A percentile compares a stretch with the other conserved stretches of the same genome.
phyloP scores from a whole-genome alignment of 2,888 invertebrate species.

The Volucella inanis region DNA sequence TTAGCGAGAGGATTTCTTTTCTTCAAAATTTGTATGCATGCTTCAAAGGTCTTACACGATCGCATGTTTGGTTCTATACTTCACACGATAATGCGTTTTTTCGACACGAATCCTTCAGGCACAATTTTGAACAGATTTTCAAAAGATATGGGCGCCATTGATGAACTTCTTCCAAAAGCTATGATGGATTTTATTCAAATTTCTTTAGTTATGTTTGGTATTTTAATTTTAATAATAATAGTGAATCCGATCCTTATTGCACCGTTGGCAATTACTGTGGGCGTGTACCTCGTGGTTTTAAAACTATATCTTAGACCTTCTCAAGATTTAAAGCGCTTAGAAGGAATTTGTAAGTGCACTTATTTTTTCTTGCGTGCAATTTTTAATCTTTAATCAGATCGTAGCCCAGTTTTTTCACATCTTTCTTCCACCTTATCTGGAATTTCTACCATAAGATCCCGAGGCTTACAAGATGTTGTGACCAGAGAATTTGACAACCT shows the following conservation, averaged over 20 bases:
- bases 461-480: slow-evolving; percentile 88
- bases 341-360: slow-evolving; percentile 86
- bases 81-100: slow-evolving; percentile 91
- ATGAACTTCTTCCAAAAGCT: slow-evolving; percentile 85
- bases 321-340: slow-evolving; percentile 89
- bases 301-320: slow-evolving; percentile 89
- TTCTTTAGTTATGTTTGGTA: slow-evolving; percentile 87
- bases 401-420: slow-evolving; percentile 96
- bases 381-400: slow-evolving; percentile 83
- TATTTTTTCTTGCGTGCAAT: neutral
- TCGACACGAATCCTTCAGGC: slow-evolving; percentile 92
- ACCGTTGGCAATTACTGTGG: slow-evolving; percentile 86
- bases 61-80: slow-evolving; percentile 92
- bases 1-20: slow-evolving; percentile 87
- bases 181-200: slow-evolving; percentile 85
- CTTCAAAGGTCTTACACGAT: slow-evolving; percentile 91
- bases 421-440: slow-evolving; percentile 94
- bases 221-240: slow-evolving; percentile 88
- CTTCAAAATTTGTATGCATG: slow-evolving; percentile 89
- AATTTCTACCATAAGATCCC: slow-evolving; percentile 93
- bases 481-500: slow-evolving; percentile 89
- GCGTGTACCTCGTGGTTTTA: slow-evolving; percentile 87
- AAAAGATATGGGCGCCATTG: slow-evolving; percentile 88
- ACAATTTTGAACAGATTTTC: slow-evolving; percentile 90
- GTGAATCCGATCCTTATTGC: slow-evolving; percentile 88